A percentile compares a stretch with the other conserved stretches of the same genome.
Conservation (phyloP, 1,140 invertebrate species). For the Polyergus mexicanus region DNA sequence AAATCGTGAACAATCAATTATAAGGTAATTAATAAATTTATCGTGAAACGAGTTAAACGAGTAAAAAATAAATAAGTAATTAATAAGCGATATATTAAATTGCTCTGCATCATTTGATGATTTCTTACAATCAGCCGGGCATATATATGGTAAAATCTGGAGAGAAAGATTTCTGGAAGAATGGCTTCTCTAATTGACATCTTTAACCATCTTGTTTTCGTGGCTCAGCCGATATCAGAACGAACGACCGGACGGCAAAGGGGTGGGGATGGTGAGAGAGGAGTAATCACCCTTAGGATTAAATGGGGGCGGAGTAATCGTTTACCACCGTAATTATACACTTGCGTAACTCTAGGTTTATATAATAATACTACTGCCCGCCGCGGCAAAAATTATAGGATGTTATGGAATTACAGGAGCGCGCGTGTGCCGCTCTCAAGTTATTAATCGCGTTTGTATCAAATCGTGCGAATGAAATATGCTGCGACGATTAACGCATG, state of each 20-base stretch:
- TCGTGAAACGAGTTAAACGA: not conserved
- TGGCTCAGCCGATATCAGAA: conserved; percentile 48
- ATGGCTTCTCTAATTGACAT: conserved; percentile 8
- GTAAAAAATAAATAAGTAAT: too few relatives aligned
- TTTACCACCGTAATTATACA: conserved; percentile 67
- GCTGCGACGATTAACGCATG: not conserved
- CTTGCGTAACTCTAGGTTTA: conserved; percentile 55
- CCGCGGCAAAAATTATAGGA: conserved; percentile 8
- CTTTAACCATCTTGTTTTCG: conserved; percentile 16
- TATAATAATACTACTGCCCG: conserved; percentile 40
- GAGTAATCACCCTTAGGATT: conserved; percentile 65
- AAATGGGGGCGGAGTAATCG: conserved; percentile 67
- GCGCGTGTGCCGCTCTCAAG: not conserved
- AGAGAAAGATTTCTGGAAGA: conserved; percentile 12
- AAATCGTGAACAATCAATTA: too few relatives aligned
- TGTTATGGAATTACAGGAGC: not conserved
- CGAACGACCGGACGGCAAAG: conserved; percentile 45
- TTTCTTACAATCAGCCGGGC: not conserved
- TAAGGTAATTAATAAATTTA: not conserved
- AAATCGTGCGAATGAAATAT: conserved; percentile 8
- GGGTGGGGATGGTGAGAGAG: not conserved
- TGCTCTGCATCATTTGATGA: not conserved
- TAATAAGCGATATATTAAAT: not conserved
- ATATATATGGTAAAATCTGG: not conserved
- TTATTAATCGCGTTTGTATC: conserved; percentile 30